A percentile compares a stretch with the other conserved stretches of the same genome.
Evolutionary conservation across 2,113 vertebrate species (phyloP).

Genomic region (Callocephalon fimbriatum): DNA sequence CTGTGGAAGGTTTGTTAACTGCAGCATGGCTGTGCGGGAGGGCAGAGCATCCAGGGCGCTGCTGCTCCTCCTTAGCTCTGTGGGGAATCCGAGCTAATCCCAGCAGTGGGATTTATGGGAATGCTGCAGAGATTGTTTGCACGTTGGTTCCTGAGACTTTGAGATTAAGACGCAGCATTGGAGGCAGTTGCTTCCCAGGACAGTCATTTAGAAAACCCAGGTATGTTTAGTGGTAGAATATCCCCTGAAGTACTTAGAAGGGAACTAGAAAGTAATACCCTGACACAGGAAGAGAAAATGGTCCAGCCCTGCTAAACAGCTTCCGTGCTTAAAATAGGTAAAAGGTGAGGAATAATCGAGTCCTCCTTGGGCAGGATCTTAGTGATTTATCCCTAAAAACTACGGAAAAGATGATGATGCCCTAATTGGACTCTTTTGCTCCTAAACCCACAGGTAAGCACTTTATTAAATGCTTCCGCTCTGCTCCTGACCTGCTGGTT

Average conservation of each 20-base stretch:
- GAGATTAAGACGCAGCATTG: conserved; percentile 65
- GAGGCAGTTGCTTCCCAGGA: conserved; percentile 60
- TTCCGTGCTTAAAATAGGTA: conserved; percentile 54
- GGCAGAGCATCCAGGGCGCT: conserved; percentile 2
- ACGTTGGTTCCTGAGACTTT: conserved; percentile 48
- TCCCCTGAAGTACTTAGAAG: conserved; percentile 50
- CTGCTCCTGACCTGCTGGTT: conserved; percentile 54
- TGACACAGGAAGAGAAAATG: conserved; percentile 50
- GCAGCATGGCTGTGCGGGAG: neutral
- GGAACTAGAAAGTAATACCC: conserved; percentile 63
- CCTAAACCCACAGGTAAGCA: conserved; percentile 58
- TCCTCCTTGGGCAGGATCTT: conserved; percentile 19
- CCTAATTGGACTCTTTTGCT: conserved; percentile 19
- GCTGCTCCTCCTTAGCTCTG: neutral
- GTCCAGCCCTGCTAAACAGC: conserved; percentile 16
- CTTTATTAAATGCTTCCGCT: conserved; percentile 62
- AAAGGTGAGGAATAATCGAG: conserved; percentile 30
- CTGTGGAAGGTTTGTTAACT: neutral
- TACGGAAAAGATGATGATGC: conserved; percentile 27
- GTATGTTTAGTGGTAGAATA: conserved; percentile 40
- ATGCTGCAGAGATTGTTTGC: conserved; percentile 52
- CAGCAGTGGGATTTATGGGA: conserved; percentile 53
- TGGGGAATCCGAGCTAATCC: neutral
- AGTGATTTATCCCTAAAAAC: neutral
- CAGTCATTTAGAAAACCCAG: conserved; percentile 57